Evolutionary conservation across 2,113 vertebrate genomes (phyloP).

Genomic region (pig (Sus scrofa)): DNA sequence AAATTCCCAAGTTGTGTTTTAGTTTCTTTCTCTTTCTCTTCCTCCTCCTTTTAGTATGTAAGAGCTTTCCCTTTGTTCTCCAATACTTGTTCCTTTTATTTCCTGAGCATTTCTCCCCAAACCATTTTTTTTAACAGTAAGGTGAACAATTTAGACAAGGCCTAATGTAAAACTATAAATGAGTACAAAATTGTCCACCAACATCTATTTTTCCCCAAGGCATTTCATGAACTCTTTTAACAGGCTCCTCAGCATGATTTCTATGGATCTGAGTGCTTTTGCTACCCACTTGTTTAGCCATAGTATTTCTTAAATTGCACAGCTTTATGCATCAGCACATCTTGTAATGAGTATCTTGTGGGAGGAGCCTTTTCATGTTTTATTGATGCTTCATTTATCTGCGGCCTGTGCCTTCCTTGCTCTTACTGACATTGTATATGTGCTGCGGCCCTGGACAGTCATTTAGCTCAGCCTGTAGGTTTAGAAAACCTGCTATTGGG

Average conservation of each 20-base stretch:
- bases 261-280: not conserved
- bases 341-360: not conserved
- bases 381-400: not conserved
- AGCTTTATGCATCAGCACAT: conserved; percentile 7
- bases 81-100: not conserved
- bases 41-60: not conserved
- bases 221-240: conserved; percentile 1
- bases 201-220: not conserved
- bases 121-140: not conserved
- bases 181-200: not conserved
- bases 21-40: not conserved
- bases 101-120: not conserved
- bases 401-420: not conserved
- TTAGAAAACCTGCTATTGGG: not conserved
- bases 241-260: accelerated
- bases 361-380: not conserved
- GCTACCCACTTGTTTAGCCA: conserved; percentile 27
- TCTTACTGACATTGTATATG: not conserved
- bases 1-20: not conserved
- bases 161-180: not conserved
- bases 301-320: not conserved
- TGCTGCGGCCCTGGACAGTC: not conserved
- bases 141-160: not conserved
- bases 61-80: not conserved
- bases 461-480: not conserved